These are phyloP conservation scores for Shargacucullia verbasci DNA, from an alignment of 2,888 invertebrate species.

Conservation along the genomic window DNA sequence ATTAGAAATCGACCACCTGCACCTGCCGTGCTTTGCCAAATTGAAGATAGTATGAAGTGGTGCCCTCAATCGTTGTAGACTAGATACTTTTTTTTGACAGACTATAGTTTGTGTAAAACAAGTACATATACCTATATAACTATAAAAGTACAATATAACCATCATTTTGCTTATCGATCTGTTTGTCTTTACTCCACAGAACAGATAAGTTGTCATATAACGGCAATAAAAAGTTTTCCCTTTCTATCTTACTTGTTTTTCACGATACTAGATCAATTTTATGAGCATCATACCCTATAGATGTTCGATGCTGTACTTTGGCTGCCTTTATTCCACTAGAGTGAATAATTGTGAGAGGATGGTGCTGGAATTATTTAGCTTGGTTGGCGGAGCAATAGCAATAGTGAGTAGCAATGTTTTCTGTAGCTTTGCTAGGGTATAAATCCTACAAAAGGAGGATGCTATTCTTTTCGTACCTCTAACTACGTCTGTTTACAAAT, in stretches of 20 bases:
- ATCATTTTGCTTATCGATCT: conserved; percentile 50
- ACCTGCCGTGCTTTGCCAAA: too few species aligned
- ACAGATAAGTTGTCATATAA: conserved; percentile 39
- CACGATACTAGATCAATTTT: conserved; percentile 38
- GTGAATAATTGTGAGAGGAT: conserved; percentile 9
- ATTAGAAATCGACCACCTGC: too few species aligned
- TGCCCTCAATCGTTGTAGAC: too few species aligned
- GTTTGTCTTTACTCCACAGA: conserved; percentile 43
- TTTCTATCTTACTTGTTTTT: conserved; percentile 24
- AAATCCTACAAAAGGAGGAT: too few species aligned
- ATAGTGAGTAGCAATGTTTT: too few species aligned
- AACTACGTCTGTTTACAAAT: too few species aligned
- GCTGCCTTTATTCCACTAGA: conserved; percentile 23
- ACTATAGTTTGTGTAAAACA: too few species aligned
- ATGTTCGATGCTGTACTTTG: conserved; percentile 16
- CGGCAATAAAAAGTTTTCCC: conserved; percentile 47
- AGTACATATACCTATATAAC: conserved; percentile 1
- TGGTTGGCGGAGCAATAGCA: neutral
- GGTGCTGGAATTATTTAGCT: conserved; percentile 12
- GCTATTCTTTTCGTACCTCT: too few species aligned
- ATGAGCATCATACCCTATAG: conserved; percentile 18
- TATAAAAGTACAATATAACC: too few species aligned
- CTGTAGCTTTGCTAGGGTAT: too few species aligned
- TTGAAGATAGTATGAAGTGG: too few species aligned
- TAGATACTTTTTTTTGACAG: too few species aligned